Evolutionary conservation across 2,797 vertebrate genomes (phyloP).

Genomic region (Spatula clypeata): DNA sequence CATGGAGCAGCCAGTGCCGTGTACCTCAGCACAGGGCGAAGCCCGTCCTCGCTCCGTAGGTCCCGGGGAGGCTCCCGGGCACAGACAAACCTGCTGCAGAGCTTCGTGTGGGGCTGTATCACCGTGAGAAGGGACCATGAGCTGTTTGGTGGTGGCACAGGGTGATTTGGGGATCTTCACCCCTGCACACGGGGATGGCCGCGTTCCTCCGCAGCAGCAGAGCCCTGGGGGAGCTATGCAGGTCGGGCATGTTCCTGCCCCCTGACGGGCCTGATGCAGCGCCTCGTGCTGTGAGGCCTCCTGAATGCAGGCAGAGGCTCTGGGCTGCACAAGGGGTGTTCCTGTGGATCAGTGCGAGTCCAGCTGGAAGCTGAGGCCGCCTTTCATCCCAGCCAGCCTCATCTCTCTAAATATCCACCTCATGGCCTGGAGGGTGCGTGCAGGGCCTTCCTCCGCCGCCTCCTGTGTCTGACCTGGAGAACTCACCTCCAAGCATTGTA

Average conservation of each 20-base stretch:
- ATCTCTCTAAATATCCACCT: not conserved
- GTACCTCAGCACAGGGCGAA: not conserved
- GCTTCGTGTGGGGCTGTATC: rapidly evolving
- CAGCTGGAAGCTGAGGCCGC: not conserved
- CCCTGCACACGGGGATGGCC: not conserved
- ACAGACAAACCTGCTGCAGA: not conserved
- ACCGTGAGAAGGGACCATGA: rapidly evolving
- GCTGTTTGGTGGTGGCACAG: rapidly evolving
- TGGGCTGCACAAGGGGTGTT: rapidly evolving
- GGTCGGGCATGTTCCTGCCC: not conserved
- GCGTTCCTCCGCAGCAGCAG: not conserved
- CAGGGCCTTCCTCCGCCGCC: rapidly evolving
- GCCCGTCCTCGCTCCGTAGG: not conserved
- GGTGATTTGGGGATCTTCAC: not conserved
- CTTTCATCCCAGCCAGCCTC: not conserved
- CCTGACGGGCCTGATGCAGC: rapidly evolving
- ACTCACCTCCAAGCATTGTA: not conserved
- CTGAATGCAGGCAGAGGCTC: rapidly evolving
- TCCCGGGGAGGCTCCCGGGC: not conserved
- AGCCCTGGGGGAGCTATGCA: not conserved
- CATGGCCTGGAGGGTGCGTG: not conserved
- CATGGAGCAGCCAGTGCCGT: not conserved
- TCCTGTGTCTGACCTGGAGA: not conserved
- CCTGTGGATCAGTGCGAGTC: not conserved
- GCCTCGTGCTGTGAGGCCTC: rapidly evolving